Evolutionary conservation across 2,888 invertebrate genomes (phyloP).

Genomic region (Tenthredo distinguenda): DNA sequence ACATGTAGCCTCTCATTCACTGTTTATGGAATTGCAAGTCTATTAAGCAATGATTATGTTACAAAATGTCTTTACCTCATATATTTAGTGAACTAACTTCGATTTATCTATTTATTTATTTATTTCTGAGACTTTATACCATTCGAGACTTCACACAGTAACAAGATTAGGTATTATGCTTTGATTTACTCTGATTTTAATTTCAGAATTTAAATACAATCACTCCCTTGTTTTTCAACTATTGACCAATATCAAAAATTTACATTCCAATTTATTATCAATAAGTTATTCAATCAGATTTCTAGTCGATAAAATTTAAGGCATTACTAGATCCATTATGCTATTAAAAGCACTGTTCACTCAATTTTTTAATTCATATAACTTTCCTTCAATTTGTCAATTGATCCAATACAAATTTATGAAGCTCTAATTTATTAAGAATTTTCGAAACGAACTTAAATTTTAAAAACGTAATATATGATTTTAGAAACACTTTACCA

Average conservation of each 20-base stretch:
- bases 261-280: constrained; percentile 16
- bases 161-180: constrained; percentile 20
- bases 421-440: not conserved
- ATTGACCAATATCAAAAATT: constrained; percentile 9
- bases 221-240: not conserved
- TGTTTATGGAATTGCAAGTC: constrained; percentile 17
- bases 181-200: not conserved
- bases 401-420: not conserved
- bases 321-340: constrained; percentile 32
- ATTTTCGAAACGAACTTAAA: not conserved
- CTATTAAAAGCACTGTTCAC: constrained; percentile 16
- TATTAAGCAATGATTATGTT: constrained; percentile 24
- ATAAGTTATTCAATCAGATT: constrained; percentile 24
- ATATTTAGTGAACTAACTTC: constrained; percentile 29
- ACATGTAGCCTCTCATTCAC: constrained; percentile 26
- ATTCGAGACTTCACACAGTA: constrained; percentile 13
- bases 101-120: not conserved
- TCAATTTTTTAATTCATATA: not conserved
- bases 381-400: not conserved
- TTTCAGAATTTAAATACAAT: constrained; percentile 31
- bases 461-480: not conserved
- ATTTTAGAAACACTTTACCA: not conserved
- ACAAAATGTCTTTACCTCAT: constrained; percentile 37
- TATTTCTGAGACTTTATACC: not conserved
- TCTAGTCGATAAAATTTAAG: constrained; percentile 24